Base-by-base conservation (phyloP, 1,140 invertebrate genomes). In the Drosophila serrata region DNA sequence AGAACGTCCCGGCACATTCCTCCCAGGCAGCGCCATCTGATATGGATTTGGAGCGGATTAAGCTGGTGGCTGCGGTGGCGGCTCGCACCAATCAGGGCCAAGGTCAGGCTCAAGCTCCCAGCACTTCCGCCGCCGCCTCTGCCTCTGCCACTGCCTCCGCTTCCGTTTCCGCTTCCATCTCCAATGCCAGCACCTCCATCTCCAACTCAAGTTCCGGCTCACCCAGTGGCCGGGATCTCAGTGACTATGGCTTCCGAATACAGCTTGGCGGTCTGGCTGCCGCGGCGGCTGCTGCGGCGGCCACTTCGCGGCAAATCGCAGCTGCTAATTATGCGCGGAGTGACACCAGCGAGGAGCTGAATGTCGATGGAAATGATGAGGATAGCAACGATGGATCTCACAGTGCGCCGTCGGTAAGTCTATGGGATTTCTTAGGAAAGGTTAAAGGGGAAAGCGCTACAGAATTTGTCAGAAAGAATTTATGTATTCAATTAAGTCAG, bases 161-260 rank as follows among this genome's bases (percentile, higher is more conserved):
- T 17, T 49, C 46, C 46, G 46, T 17, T 29, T 60, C 77, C 15
- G 42, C 69, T 12, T 59, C 79, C 27, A 35, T 63, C 19, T 55
- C 81, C 46, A 59, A 43, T 59, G 55, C 67, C 65, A 64, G 42
- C 39, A 61, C 64, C 46, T 76, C 63, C 79, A 67, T 49, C 79
- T 84, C 74, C 74, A 42, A 82, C 55, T 61, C 56, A 22, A 51
- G 60, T 59, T 73, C 90, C 11, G 65, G 70, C 15, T 69, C 91
- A 17, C 80, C 82, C 35, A 65, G 68, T 55, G 80, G 91, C 27
- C 80, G 85, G 37, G 92, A 93, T 42, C 75, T 93, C 27, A 92
- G 91, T 42, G 92, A 93, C 78, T 93, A 93, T 59, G 92, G 92
- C 22, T 93, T 93, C 68, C 79, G 92, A 86, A 93, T 93, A 91